Percentiles rank a stretch among this genome's conserved stretches.
Conservation (phyloP, 23 tunicate genomes). For the Aplidium turbinatum region DNA sequence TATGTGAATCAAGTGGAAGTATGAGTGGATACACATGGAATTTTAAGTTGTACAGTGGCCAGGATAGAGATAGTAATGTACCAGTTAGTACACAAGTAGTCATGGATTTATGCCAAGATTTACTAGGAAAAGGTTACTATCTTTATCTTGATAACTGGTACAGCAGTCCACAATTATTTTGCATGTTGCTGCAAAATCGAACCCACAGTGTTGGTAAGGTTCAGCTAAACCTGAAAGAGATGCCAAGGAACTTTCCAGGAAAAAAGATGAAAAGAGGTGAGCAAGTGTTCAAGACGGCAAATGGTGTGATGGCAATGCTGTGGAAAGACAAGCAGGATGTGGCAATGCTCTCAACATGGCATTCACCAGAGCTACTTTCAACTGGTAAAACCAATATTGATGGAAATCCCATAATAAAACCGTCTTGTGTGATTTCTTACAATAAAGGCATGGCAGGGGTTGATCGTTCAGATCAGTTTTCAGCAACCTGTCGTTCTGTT, state of each 20-base stretch:
- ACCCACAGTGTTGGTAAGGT: slow-evolving; percentile 26
- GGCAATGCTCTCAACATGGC: slow-evolving; percentile 17
- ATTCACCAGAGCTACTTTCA: slow-evolving; percentile 9
- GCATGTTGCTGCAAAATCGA: slow-evolving; percentile 9
- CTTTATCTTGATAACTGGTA: slow-evolving; percentile 34
- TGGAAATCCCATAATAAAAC: slow-evolving; percentile 7
- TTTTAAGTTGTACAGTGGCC: slow-evolving; percentile 25
- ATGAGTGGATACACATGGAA: slow-evolving; percentile 31
- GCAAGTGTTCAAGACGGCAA: not conserved
- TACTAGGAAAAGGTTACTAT: slow-evolving; percentile 10
- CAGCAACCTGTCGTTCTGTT: slow-evolving; percentile 27
- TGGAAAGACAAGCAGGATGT: slow-evolving; percentile 32
- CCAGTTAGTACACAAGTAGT: slow-evolving; percentile 14
- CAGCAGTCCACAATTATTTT: slow-evolving; percentile 9
- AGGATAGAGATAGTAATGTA: slow-evolving; percentile 3
- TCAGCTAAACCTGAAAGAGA: not conserved
- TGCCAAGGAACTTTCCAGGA: slow-evolving; percentile 27
- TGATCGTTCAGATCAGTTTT: slow-evolving; percentile 26
- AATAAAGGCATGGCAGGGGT: slow-evolving; percentile 29
- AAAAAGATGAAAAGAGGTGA: slow-evolving; percentile 34
- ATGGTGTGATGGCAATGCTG: slow-evolving; percentile 20
- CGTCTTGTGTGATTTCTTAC: slow-evolving; percentile 19
- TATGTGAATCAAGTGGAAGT: slow-evolving; percentile 4
- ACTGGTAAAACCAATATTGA: slow-evolving; percentile 21
- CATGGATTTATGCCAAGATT: slow-evolving; percentile 7